Conservation (phyloP, 2,888 invertebrate species). For the Lissonota sp. region DNA sequence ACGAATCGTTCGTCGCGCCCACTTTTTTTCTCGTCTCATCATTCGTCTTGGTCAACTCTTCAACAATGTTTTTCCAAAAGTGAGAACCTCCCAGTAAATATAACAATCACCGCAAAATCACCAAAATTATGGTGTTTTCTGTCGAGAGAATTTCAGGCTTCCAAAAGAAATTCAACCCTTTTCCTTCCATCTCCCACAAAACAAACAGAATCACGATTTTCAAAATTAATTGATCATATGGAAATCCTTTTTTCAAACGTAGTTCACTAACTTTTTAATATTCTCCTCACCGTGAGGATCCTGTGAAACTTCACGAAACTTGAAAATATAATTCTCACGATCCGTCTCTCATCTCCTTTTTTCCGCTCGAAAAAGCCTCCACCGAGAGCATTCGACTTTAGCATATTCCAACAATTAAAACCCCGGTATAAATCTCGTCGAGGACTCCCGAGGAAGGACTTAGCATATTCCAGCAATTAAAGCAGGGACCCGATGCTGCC, state of each 20-base stretch:
- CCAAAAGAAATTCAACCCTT: too few relatives aligned
- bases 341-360: conserved; percentile 49
- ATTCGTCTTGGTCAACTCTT: conserved; percentile 56
- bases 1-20: conserved; percentile 68
- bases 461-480: conserved; percentile 79
- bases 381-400: conserved; percentile 46
- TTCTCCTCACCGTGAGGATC: conserved; percentile 24
- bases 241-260: background rate
- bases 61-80: conserved; percentile 48
- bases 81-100: conserved; percentile 48
- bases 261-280: conserved; percentile 26
- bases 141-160: conserved; percentile 40
- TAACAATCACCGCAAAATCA: conserved; percentile 37
- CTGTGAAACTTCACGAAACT: conserved; percentile 44
- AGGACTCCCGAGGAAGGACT: conserved; percentile 69
- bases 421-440: conserved; percentile 73
- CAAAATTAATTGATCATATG: background rate
- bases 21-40: conserved; percentile 54
- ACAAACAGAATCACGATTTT: too few relatives aligned
- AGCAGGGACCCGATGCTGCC: conserved; percentile 66
- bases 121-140: conserved; percentile 54
- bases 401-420: conserved; percentile 72
- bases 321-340: conserved; percentile 59
- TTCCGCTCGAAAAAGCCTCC: conserved; percentile 38
- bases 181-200: too few relatives aligned